Evolutionary conservation across 2,888 invertebrate species (phyloP), one percentile per base, ranked within the genome.

Genomic region (Acrocera orbiculus): DNA sequence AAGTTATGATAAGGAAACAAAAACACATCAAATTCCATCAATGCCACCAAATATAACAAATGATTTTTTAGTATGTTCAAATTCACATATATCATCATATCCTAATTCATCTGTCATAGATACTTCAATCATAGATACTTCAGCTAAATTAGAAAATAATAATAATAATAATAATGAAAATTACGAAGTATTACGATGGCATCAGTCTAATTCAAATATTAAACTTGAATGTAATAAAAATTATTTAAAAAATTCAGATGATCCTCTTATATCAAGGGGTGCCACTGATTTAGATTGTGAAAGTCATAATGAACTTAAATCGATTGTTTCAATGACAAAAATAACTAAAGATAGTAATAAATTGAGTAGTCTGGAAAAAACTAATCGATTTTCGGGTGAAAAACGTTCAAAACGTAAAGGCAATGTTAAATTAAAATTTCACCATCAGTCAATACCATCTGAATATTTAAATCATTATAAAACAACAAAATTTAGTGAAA

Each of bases 401-500:
- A 28, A 24, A 10, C 8, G 10, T 4, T 8, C 34, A 5, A 20
- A 25, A 14, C 30, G 32, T 13, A 38, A 38, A 43, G 73, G 74
- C 27, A 61, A 75, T 45, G 71, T 77, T 66, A 80, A 80, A 54
- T 63, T 81, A 31, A 76, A 80, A 51, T 80, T 81, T 53, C 80
- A 81, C 47, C 80, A 81, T 51, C 80, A 81, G 52, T 80, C 80
- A 0, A 53, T 80, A 35, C 80, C 80, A 0, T 73, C 77, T 11
- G 80, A 79, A 51, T 80, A 80, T 50, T 65, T 80, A 33, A 78
- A 77, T 47, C 80, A 80, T 50, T 80, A 79, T 62, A 78, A 79
- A 54, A 76, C 77, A 32, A 71, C 74, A 5, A 59, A 76, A 34
- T 71, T 70, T 40, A 69, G 67, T 43, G 64, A 46, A 31, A 45